Conservation (phyloP, 2,888 invertebrate genomes). For the Ectemnius cavifrons region DNA sequence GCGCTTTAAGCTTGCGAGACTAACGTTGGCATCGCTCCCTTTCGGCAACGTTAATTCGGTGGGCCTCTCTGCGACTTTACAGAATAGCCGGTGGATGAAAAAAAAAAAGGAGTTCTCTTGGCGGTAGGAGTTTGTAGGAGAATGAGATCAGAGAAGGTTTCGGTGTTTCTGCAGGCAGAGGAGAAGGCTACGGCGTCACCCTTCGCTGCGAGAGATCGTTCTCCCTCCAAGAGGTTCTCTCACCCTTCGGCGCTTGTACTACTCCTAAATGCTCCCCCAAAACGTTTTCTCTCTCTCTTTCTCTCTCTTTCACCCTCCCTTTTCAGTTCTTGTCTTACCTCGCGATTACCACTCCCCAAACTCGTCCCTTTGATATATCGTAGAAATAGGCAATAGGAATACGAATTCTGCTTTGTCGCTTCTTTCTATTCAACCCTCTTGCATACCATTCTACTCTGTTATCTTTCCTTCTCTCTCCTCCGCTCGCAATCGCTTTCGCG, state of each 20-base stretch:
- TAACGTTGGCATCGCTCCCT: too few relatives aligned
- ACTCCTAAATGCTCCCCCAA: constrained; percentile 49
- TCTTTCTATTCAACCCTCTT: too few relatives aligned
- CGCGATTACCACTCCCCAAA: constrained; percentile 38
- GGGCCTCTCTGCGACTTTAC: too few relatives aligned
- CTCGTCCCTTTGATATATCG: constrained; percentile 45
- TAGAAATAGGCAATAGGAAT: constrained; percentile 55
- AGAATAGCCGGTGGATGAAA: background rate
- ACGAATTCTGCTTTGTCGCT: constrained; percentile 35
- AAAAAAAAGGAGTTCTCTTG: background rate
- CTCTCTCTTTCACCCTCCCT: too few relatives aligned
- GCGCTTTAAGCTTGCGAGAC: too few relatives aligned
- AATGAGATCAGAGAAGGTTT: constrained; percentile 9
- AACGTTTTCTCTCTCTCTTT: constrained; percentile 31
- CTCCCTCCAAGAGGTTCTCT: constrained; percentile 32
- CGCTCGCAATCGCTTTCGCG: constrained; percentile 29
- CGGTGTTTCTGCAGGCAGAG: constrained; percentile 20
- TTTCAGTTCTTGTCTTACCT: constrained; percentile 39
- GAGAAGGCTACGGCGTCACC: constrained; percentile 13
- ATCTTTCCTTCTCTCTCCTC: background rate
- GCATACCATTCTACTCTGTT: background rate
- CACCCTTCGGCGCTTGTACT: constrained; percentile 47
- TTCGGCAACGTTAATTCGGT: too few relatives aligned
- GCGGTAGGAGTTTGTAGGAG: background rate
- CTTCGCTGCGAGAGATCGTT: constrained; percentile 34